Conservation (phyloP, 1,140 invertebrate genomes). For the Dinoponera quadriceps region DNA sequence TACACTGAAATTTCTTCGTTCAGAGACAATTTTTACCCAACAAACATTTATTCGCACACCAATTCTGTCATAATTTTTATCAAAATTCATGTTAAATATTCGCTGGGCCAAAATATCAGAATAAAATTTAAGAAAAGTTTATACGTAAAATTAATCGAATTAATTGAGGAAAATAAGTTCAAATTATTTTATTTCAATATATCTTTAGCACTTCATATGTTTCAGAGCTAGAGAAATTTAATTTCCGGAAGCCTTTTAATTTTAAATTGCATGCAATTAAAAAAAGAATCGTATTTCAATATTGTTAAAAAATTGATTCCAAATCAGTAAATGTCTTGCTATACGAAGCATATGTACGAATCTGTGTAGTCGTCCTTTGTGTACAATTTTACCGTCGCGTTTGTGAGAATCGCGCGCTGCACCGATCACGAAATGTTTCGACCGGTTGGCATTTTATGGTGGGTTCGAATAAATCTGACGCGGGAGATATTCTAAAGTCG, state of each 20-base stretch:
- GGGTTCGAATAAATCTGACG: constrained; percentile 33
- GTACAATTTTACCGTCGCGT: background rate
- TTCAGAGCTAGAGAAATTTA: too few relatives aligned
- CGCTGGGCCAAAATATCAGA: background rate
- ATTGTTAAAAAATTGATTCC: background rate
- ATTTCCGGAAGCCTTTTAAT: background rate
- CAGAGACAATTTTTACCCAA: too few relatives aligned
- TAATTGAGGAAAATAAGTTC: background rate
- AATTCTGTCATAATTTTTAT: background rate
- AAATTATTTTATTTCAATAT: background rate
- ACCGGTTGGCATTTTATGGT: constrained; percentile 36
- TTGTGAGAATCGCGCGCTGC: background rate
- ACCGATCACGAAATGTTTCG: constrained; percentile 18
- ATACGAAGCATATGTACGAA: background rate
- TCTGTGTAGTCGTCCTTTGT: background rate
- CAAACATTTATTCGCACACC: too few relatives aligned
- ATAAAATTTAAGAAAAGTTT: background rate
- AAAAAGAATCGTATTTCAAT: background rate
- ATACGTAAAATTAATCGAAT: background rate
- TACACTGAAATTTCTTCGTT: background rate
- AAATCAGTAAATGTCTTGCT: background rate
- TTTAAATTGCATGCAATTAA: background rate
- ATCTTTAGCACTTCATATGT: background rate
- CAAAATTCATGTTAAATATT: background rate
- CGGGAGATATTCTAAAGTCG: constrained; percentile 31